Conservation (phyloP, 2,888 invertebrate genomes). For the Diadromus collaris region DNA sequence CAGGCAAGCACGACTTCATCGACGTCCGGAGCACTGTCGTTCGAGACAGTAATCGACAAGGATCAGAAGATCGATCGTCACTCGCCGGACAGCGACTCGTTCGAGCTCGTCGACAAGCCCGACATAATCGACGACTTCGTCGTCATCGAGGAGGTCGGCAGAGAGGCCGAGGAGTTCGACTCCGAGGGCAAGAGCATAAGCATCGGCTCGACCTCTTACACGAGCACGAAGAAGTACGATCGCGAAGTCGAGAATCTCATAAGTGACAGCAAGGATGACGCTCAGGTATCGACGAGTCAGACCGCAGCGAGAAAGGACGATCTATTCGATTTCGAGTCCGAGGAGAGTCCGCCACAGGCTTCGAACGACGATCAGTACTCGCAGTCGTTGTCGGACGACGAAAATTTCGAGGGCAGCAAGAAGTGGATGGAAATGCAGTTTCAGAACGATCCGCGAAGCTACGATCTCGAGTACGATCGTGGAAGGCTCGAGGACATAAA, state of each 20-base stretch:
- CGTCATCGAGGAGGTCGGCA: conserved; percentile 93
- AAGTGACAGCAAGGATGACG: conserved; percentile 66
- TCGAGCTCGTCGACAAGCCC: conserved; percentile 93
- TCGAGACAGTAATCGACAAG: conserved; percentile 77
- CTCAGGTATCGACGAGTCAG: conserved; percentile 58
- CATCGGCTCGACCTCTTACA: conserved; percentile 81
- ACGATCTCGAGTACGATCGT: conserved; percentile 90
- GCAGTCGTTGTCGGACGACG: conserved; percentile 77
- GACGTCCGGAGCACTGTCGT: conserved; percentile 74
- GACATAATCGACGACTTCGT: conserved; percentile 94
- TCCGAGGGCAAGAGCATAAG: conserved; percentile 91
- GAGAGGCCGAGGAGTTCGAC: conserved; percentile 92
- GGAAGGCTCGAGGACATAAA: conserved; percentile 95
- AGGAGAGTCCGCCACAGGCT: conserved; percentile 78
- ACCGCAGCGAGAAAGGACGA: conserved; percentile 64
- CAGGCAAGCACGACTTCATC: conserved; percentile 78
- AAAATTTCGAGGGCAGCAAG: conserved; percentile 86
- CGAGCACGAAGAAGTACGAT: conserved; percentile 82
- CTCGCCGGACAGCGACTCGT: conserved; percentile 92
- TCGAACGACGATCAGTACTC: conserved; percentile 78
- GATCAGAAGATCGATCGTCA: conserved; percentile 78
- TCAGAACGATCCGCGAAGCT: conserved; percentile 86
- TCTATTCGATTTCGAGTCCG: conserved; percentile 77
- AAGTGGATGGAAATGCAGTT: conserved; percentile 96
- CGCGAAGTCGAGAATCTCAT: conserved; percentile 82